These are phyloP conservation scores for Coregonus clupeaformis DNA, from an alignment of 2,113 vertebrate species.

Conservation along the genomic window DNA sequence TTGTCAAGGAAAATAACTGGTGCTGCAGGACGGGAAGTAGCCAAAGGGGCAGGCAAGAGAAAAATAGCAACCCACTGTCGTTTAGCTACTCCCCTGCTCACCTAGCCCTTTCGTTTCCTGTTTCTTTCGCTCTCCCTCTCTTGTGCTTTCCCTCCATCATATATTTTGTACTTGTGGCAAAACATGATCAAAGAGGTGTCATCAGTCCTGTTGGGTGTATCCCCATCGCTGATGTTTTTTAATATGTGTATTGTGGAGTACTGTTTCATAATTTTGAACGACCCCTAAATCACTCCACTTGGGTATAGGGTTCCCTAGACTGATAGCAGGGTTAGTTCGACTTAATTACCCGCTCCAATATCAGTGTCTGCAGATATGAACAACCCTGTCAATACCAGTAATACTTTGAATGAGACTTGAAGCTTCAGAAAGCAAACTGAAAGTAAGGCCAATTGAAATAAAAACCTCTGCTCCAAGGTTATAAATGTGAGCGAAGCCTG, in stretches of 20 bases:
- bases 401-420: conserved; percentile 8
- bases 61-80: not conserved
- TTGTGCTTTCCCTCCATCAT: not conserved
- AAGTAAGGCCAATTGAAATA: conserved; percentile 21
- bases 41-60: conserved; percentile 20
- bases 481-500: conserved; percentile 45
- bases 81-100: conserved; percentile 29
- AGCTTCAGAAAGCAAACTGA: conserved; percentile 20
- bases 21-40: conserved; percentile 36
- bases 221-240: too few species aligned
- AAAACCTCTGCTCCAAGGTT: conserved; percentile 37
- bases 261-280: too few species aligned
- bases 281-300: not conserved
- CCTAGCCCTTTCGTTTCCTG: not conserved
- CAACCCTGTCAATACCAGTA: conserved; percentile 9
- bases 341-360: not conserved
- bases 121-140: not conserved
- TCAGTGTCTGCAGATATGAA: not conserved
- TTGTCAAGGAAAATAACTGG: conserved; percentile 58
- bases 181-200: too few species aligned
- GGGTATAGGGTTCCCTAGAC: not conserved
- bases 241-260: too few species aligned
- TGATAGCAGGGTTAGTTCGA: not conserved
- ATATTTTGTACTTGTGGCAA: too few species aligned
- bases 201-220: too few species aligned